A percentile compares a stretch with the other conserved stretches of the same genome.
Evolutionary conservation across 2,888 invertebrate species (phyloP).

Genomic region (Phalera bucephala): DNA sequence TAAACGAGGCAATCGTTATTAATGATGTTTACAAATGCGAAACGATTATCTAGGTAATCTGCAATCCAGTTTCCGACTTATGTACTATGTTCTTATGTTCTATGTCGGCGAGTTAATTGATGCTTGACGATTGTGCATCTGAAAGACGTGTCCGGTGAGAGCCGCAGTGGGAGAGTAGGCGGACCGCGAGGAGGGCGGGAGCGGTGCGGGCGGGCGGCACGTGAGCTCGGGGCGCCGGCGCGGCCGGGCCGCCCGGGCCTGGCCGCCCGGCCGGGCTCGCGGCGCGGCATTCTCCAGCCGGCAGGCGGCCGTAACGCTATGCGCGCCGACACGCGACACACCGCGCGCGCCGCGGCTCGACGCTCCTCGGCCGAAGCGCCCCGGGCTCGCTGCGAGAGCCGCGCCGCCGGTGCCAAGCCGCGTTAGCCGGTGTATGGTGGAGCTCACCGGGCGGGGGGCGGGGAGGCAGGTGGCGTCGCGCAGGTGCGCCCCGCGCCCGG

Average conservation of each 20-base stretch:
- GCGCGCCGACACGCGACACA: slow-evolving; percentile 55
- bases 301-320: slow-evolving; percentile 66
- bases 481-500: slow-evolving; percentile 73
- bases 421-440: slow-evolving; percentile 70
- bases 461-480: slow-evolving; percentile 71
- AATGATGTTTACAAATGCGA: slow-evolving; percentile 19
- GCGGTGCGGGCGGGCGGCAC: slow-evolving; percentile 55
- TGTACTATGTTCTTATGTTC: slow-evolving; percentile 25
- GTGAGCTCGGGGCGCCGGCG: slow-evolving; percentile 72
- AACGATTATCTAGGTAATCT: slow-evolving; percentile 37
- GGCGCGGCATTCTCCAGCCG: slow-evolving; percentile 74
- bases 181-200: slow-evolving; percentile 27
- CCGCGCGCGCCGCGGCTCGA: slow-evolving; percentile 62
- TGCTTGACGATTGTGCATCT: slow-evolving; percentile 73
- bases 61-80: slow-evolving; percentile 45
- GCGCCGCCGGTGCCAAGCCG: slow-evolving; percentile 63
- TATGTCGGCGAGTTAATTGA: slow-evolving; percentile 58
- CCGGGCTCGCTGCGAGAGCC: slow-evolving; percentile 70
- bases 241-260: slow-evolving; percentile 72
- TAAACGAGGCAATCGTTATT: slow-evolving; percentile 16
- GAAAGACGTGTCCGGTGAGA: slow-evolving; percentile 61
- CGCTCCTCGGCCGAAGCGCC: slow-evolving; percentile 58
- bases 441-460: slow-evolving; percentile 61
- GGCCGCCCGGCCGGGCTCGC: slow-evolving; percentile 44
- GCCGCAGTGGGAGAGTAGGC: slow-evolving; percentile 31